Evolutionary conservation across 2,888 invertebrate species (phyloP), one percentile per base, ranked within the genome.

Genomic region (Orthonychiurus folsomi): DNA sequence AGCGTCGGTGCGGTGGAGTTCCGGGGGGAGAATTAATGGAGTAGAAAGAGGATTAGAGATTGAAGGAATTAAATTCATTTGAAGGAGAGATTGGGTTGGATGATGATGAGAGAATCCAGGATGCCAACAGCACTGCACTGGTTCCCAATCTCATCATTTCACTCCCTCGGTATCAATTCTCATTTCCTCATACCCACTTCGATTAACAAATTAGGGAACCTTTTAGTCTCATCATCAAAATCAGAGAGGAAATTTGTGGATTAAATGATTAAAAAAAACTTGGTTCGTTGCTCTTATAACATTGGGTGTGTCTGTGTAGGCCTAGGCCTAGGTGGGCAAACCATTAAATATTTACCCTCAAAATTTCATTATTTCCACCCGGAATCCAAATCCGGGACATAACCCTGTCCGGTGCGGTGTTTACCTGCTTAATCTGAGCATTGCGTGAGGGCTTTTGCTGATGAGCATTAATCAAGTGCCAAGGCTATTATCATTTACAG

Each of bases 151-250:
- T n/a, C n/a, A n/a, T n/a, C n/a, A n/a, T 61, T 52, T 59, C 52
- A 63, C 62, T 57, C 62, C 59, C 63, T 60, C 50, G 64, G 61
- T 64, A 68, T 67, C 66, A 66, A 66, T 67, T 67, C 66, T 70
- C 69, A 69, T 70, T 69, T 71, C 69, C 68, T 68, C 62, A 62
- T 52, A 64, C 64, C n/a, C 63, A 52, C 20, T 56, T 59, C 67
- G 71, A 71, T 71, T 71, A 71, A 69, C 66, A 64, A 64, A 62
- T 59, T 62, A 64, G 57, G 57, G 56, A 47, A 62, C 58, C 52
- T 27, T 27, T 23, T 20, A 5, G 15, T 9, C 37, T 37, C 37
- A 5, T 37, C 21, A 25, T 54, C 20, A 25, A n/a, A 27, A 27
- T n/a, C 15, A 27, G 28, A 56, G 27, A 57, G 56, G 59, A 58